Base-by-base conservation (phyloP, 2,797 vertebrate species). In the Adelosebastes latens region DNA sequence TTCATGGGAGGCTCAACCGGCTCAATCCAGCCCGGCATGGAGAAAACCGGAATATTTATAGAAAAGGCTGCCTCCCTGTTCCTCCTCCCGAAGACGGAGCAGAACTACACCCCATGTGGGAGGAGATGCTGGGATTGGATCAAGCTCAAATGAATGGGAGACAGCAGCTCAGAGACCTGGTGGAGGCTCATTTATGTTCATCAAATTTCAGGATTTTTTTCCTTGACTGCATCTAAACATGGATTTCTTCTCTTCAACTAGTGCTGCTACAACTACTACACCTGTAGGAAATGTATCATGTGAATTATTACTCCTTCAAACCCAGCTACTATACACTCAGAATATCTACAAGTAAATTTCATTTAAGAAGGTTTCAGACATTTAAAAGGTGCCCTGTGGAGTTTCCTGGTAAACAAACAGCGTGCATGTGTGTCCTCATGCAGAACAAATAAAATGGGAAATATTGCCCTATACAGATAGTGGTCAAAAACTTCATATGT, bases 41-140 rank as follows among this genome's bases (percentile, higher is more conserved):
- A 89, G 80, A 85, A 88, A 92, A 88, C 73, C 49, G 27, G 76
- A 85, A 91, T 95, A 95, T 95, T 95, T 95, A 95, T 95, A 95
- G 92, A 89, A 91, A 85, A 86, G 7, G 66, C 83, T 80, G 85
- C 90, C 89, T 92, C 88, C 85, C 82, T 75, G 77, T 85, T 91
- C 86, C 85, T 90, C 70, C 90, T 92, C 83, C 78, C 67, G 68
- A 86, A 85, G 75, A 82, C 64, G 22, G 75, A 84, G 70, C 62
- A 79, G 79, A 90, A 83, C 75, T 84, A 82, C 86, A 87, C 80
- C 86, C 84, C 84, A 20, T 77, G 84, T 81, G 78, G 90, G 91
- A 87, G 89, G 84, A 85, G 88, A 90, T 66, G 83, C 70, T 79
- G 62, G 79, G 82, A 87, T 24, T 79, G 86, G 74, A 79, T 71